Evolutionary conservation across 2,888 invertebrate species (phyloP).

Genomic region (Phyllotreta striolata): DNA sequence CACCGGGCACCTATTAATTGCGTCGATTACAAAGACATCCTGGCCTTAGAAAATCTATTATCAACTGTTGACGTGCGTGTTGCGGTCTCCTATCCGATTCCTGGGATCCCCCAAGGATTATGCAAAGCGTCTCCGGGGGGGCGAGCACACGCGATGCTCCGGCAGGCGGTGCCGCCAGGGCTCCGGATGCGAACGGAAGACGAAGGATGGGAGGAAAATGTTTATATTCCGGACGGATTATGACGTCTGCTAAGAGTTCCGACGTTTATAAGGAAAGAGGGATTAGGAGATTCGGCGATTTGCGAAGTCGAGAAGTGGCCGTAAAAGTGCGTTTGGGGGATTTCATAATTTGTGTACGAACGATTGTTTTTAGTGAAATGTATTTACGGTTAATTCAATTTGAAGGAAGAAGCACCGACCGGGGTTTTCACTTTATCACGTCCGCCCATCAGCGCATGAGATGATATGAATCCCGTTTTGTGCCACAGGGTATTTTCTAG

Average conservation of each 20-base stretch:
- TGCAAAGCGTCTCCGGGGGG: conserved; percentile 48
- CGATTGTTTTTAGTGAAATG: too few relatives aligned
- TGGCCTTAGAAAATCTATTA: not conserved
- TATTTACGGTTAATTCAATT: too few relatives aligned
- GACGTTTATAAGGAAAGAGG: conserved; percentile 8
- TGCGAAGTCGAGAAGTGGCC: too few relatives aligned
- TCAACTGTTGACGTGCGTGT: conserved; percentile 20
- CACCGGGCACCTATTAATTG: too few relatives aligned
- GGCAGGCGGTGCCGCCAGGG: not conserved
- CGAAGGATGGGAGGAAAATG: conserved; percentile 17
- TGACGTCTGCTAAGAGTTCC: conserved; percentile 2
- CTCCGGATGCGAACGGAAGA: not conserved
- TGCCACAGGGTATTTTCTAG: conserved; percentile 44
- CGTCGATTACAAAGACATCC: not conserved
- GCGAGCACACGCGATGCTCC: conserved; percentile 5
- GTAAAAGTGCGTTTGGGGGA: too few relatives aligned
- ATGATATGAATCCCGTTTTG: conserved; percentile 3
- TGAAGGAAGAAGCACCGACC: too few relatives aligned
- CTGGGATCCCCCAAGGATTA: conserved; percentile 48
- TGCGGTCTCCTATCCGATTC: conserved; percentile 18
- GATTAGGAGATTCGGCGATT: too few relatives aligned
- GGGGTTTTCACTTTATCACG: too few relatives aligned
- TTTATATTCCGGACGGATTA: conserved; percentile 25
- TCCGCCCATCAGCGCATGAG: not conserved
- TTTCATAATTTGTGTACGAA: too few relatives aligned